These are phyloP conservation scores for Limnodromus scolopaceus DNA, from an alignment of 2,797 vertebrate genomes.

Conservation along the genomic window DNA sequence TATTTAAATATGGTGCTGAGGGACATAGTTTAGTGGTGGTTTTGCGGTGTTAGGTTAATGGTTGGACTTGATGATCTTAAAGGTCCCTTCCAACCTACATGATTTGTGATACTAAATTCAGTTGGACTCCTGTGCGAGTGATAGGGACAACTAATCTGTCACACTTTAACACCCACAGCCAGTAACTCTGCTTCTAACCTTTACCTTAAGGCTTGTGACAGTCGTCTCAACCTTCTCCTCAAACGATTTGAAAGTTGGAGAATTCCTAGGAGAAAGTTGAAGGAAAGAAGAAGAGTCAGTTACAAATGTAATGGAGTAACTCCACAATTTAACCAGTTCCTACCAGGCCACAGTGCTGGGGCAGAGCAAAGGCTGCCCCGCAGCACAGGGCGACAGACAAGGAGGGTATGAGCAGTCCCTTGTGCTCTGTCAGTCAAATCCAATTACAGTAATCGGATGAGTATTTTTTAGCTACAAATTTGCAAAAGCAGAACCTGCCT, in stretches of 20 bases:
- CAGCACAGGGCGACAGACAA: background rate
- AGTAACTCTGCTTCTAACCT: constrained; percentile 7
- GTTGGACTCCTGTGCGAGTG: background rate
- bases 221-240: constrained; percentile 97
- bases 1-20: background rate
- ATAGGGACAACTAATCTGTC: background rate
- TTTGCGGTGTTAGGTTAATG: background rate
- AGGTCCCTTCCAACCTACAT: background rate
- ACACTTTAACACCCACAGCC: background rate
- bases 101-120: background rate
- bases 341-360: background rate
- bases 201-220: constrained; percentile 94
- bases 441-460: background rate
- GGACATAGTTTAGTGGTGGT: background rate
- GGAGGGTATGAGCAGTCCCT: background rate
- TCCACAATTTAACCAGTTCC: background rate
- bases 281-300: constrained; percentile 18
- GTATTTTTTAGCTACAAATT: background rate
- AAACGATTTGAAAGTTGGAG: constrained; percentile 95
- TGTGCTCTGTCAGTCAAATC: background rate
- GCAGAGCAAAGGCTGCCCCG: background rate
- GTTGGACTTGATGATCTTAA: background rate
- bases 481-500: background rate
- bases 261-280: constrained; percentile 85
- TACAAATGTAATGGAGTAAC: background rate